A percentile compares a stretch with the other conserved stretches of the same genome.
These are phyloP conservation scores for Parasteatoda tepidariorum DNA, from an alignment of 1,140 invertebrate species.

Conservation along the genomic window DNA sequence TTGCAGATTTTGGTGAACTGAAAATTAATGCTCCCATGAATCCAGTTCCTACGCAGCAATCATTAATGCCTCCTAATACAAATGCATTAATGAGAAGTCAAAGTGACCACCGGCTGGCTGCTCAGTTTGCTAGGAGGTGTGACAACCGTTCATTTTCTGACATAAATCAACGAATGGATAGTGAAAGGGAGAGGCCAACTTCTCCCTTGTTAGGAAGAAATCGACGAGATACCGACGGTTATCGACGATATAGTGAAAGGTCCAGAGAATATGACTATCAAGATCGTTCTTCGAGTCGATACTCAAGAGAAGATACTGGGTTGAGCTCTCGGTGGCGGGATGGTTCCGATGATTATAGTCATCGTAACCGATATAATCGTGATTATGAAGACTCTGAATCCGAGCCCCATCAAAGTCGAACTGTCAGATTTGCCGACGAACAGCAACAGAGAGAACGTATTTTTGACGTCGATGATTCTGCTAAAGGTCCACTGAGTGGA, in stretches of 20 bases:
- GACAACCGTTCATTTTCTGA: conserved; percentile 51
- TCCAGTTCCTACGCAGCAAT: conserved; percentile 40
- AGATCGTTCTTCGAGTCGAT: conserved; percentile 70
- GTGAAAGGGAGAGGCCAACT: conserved; percentile 40
- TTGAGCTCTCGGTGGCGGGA: conserved; percentile 60
- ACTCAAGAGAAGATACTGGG: conserved; percentile 38
- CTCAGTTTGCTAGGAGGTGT: conserved; percentile 40
- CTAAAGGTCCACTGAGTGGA: conserved; percentile 87
- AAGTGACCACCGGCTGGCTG: conserved; percentile 89
- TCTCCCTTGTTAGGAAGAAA: conserved; percentile 21
- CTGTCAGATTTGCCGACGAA: conserved; percentile 71
- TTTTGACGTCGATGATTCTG: conserved; percentile 88
- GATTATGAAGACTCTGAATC: conserved; percentile 49
- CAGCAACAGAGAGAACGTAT: conserved; percentile 71
- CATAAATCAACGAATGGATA: conserved; percentile 28
- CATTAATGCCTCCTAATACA: conserved; percentile 41
- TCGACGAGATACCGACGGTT: conserved; percentile 16
- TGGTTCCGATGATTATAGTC: conserved; percentile 72
- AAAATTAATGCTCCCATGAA: conserved; percentile 73
- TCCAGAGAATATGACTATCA: conserved; percentile 52
- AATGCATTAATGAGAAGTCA: conserved; percentile 85
- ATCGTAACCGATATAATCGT: conserved; percentile 66
- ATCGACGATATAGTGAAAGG: conserved; percentile 41
- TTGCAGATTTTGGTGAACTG: conserved; percentile 87
- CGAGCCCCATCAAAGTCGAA: conserved; percentile 42